phyloP scores from a whole-genome alignment of 2,797 vertebrate genomes.

The Lerista edwardsae region DNA sequence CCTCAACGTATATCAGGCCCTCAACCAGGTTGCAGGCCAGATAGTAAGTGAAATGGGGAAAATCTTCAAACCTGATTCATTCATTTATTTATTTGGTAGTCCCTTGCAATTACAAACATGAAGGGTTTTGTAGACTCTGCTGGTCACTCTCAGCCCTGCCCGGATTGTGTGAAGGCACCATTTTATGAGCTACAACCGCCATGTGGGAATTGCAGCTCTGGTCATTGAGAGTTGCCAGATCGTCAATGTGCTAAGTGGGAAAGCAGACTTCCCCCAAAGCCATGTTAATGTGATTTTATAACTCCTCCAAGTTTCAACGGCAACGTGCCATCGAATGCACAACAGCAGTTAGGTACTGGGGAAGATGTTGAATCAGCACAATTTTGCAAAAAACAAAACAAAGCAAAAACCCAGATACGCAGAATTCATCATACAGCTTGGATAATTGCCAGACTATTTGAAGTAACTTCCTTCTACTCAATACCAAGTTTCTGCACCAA shows the following conservation, averaged over 20 bases:
- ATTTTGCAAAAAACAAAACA: not conserved
- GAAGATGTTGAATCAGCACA: not conserved
- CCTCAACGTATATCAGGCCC: not conserved
- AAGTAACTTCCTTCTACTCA: not conserved
- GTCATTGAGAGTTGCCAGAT: not conserved
- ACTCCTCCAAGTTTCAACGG: not conserved
- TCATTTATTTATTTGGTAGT: no score
- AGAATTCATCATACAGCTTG: not conserved
- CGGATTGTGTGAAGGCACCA: not conserved
- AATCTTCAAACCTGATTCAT: not conserved
- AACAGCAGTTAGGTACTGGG: not conserved
- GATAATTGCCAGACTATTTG: not conserved
- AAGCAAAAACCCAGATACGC: not conserved
- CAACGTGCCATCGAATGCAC: not conserved
- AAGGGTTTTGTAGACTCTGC: no score
- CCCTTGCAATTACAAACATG: not conserved
- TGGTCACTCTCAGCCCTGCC: no score
- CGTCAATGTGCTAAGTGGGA: not conserved
- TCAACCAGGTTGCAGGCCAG: not conserved
- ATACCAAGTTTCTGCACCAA: not conserved
- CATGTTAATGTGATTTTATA: not conserved
- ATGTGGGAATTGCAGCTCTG: not conserved
- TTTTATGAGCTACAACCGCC: not conserved
- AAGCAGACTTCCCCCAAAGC: not conserved
- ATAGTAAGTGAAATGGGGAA: no score